Evolutionary conservation across 2,888 invertebrate species (phyloP).

Genomic region (Selenia dentaria): DNA sequence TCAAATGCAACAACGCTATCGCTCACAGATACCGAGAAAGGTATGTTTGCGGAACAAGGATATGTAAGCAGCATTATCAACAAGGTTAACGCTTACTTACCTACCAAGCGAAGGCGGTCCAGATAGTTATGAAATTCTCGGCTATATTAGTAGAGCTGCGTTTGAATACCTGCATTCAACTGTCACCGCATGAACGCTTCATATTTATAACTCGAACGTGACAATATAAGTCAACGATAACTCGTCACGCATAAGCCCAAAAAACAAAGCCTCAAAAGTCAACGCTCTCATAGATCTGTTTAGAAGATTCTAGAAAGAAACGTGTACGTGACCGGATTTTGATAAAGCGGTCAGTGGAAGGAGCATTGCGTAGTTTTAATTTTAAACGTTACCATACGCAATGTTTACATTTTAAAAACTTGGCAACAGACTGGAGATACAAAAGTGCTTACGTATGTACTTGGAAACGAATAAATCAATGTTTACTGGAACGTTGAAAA

Average conservation of each 20-base stretch:
- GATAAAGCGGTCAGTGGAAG: constrained; percentile 38
- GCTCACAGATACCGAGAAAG: constrained; percentile 51
- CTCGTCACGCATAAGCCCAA: constrained; percentile 50
- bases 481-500: constrained; percentile 16
- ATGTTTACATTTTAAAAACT: constrained; percentile 48
- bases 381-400: constrained; percentile 41
- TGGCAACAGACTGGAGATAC: constrained; percentile 39
- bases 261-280: constrained; percentile 53
- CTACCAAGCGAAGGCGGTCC: constrained; percentile 65
- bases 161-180: constrained; percentile 18
- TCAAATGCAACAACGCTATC: constrained; percentile 41
- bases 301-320: constrained; percentile 49
- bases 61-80: constrained; percentile 56
- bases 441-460: constrained; percentile 25
- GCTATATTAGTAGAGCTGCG: constrained; percentile 5
- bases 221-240: constrained; percentile 46
- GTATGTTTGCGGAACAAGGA: constrained; percentile 71
- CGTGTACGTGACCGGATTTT: constrained; percentile 50
- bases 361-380: constrained; percentile 32
- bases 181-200: constrained; percentile 17
- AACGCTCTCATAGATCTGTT: constrained; percentile 50
- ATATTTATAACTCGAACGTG: constrained; percentile 47
- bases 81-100: constrained; percentile 58
- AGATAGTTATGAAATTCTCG: constrained; percentile 64
- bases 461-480: constrained; percentile 23